These are phyloP conservation scores for Heliangelus exortis DNA, from an alignment of 2,797 vertebrate species.

Conservation along the genomic window DNA sequence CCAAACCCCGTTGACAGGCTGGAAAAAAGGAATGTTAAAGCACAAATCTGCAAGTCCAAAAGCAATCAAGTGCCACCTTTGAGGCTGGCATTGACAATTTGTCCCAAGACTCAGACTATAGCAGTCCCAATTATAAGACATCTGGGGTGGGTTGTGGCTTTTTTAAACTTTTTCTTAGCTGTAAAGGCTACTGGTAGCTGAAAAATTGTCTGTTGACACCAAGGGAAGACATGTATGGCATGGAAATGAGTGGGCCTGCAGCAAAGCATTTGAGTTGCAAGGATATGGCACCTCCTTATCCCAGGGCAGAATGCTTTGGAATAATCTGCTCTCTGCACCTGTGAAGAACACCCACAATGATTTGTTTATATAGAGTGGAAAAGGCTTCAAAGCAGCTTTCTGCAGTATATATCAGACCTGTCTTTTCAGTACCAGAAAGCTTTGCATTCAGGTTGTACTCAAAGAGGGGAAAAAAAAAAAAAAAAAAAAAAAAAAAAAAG, in stretches of 20 bases:
- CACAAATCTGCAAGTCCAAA: neutral
- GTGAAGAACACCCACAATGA: accelerated
- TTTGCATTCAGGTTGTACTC: accelerated
- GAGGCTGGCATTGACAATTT: neutral
- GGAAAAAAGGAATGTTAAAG: neutral
- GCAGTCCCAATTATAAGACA: neutral
- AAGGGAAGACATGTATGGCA: neutral
- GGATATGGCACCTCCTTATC: neutral
- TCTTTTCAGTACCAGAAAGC: neutral
- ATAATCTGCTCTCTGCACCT: neutral
- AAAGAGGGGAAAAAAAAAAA: neutral
- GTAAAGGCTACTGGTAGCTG: neutral
- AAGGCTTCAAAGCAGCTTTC: neutral
- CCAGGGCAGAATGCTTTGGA: neutral
- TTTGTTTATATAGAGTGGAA: neutral
- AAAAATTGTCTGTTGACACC: neutral
- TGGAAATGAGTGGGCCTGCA: neutral
- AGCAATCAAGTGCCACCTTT: neutral
- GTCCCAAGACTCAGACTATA: neutral
- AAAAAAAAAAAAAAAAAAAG: neutral
- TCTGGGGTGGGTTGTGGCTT: neutral
- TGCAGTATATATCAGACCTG: accelerated
- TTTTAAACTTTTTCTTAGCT: neutral
- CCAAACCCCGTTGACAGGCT: too few species aligned
- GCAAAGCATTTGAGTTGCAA: neutral